phyloP scores from a whole-genome alignment of 2,113 vertebrate species.

The Anoura caudifer region DNA sequence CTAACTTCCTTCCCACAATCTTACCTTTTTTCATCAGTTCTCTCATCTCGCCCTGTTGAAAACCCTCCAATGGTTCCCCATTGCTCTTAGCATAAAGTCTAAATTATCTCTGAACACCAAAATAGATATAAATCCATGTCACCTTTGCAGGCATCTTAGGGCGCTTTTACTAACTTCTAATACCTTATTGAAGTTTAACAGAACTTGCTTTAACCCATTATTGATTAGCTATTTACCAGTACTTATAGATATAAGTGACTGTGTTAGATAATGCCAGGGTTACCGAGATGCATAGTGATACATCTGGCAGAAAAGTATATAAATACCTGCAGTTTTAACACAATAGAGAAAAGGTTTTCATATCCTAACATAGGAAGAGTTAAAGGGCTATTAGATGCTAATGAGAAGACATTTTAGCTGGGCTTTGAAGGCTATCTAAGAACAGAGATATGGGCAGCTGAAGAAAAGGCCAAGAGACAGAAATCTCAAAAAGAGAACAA shows the following conservation, averaged over 20 bases:
- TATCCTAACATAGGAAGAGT: not conserved
- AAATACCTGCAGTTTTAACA: not conserved
- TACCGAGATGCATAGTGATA: not conserved
- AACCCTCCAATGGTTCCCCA: not conserved
- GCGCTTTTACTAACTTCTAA: conserved; percentile 34
- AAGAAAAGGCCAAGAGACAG: not conserved
- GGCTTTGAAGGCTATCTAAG: not conserved
- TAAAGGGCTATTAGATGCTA: not conserved
- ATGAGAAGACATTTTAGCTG: not conserved
- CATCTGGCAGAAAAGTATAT: not conserved
- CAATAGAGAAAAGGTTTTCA: not conserved
- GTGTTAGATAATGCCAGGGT: not conserved
- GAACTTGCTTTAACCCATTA: not conserved
- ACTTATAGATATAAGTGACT: not conserved
- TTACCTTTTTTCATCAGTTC: not conserved
- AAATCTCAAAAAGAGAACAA: conserved; percentile 15
- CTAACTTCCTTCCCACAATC: not conserved
- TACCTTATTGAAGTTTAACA: conserved; percentile 20
- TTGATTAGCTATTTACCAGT: not conserved
- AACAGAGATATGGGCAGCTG: not conserved
- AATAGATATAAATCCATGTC: not conserved
- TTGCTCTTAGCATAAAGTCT: not conserved
- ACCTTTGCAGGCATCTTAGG: not conserved
- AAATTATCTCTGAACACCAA: not conserved
- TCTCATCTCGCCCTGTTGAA: not conserved